Conservation (phyloP, 2,888 invertebrate genomes). For the Caenorhabditis angaria region DNA sequence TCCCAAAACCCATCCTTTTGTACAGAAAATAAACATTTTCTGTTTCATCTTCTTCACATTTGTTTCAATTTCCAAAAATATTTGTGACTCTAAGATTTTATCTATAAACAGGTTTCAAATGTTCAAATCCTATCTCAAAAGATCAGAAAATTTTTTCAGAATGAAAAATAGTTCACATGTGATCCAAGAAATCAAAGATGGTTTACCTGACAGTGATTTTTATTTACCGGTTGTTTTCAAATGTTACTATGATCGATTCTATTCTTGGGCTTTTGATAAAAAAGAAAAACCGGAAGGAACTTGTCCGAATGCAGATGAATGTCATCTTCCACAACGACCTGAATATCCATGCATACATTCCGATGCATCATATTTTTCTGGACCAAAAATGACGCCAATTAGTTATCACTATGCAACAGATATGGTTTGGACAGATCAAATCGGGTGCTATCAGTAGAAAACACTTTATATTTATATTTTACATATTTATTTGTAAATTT, state of each 20-base stretch:
- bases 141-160: no score
- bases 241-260: constrained; percentile 30
- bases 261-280: constrained; percentile 11
- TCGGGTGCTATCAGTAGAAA: constrained; percentile 32
- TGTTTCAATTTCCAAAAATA: no score
- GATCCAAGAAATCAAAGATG: not conserved
- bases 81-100: no score
- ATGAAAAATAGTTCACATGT: constrained; percentile 5
- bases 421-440: constrained; percentile 13
- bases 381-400: constrained; percentile 25
- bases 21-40: no score
- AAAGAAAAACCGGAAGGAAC: not conserved
- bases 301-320: constrained; percentile 34
- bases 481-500: not conserved
- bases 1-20: no score
- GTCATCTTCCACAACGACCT: constrained; percentile 25
- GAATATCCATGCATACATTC: constrained; percentile 30
- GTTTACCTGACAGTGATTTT: constrained; percentile 16
- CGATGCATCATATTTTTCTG: constrained; percentile 25
- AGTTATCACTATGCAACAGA: constrained; percentile 18
- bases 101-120: not conserved
- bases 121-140: not conserved
- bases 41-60: no score
- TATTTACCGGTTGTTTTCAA: constrained; percentile 29
- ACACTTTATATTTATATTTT: not conserved